These are phyloP conservation scores for Sarcophaga carnaria DNA, from an alignment of 2,888 invertebrate species.

Conservation along the genomic window DNA sequence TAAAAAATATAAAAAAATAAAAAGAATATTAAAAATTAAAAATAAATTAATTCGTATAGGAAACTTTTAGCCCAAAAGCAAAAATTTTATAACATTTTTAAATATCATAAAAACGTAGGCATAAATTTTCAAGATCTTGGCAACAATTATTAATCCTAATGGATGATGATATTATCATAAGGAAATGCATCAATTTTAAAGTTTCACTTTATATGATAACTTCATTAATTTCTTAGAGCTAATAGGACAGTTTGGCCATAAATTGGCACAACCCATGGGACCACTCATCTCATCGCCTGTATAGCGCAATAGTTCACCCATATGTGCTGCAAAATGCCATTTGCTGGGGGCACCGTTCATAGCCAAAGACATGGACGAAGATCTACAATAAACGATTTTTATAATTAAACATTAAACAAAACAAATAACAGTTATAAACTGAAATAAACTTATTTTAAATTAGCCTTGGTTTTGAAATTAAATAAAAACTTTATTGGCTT, in stretches of 20 bases:
- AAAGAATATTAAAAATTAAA: background rate
- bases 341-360: constrained; percentile 81
- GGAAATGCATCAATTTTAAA: constrained; percentile 66
- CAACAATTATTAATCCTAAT: constrained; percentile 2
- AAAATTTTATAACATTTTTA: background rate
- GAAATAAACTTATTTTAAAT: constrained; percentile 11
- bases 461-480: constrained; percentile 37
- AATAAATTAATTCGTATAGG: constrained; percentile 25
- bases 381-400: constrained; percentile 73
- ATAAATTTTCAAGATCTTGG: constrained; percentile 13
- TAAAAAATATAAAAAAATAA: background rate
- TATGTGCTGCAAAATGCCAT: constrained; percentile 82
- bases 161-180: background rate
- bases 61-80: constrained; percentile 9
- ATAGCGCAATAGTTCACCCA: constrained; percentile 81
- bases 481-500: constrained; percentile 46
- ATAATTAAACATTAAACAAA: constrained; percentile 29
- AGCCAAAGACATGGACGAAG: constrained; percentile 81
- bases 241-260: constrained; percentile 82
- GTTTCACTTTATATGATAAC: constrained; percentile 79
- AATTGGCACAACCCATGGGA: constrained; percentile 81
- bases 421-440: constrained; percentile 27
- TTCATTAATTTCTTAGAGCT: constrained; percentile 82
- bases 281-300: constrained; percentile 80
- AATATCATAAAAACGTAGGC: background rate